Conservation (phyloP, 2,113 vertebrate species). For the Syngnathoides biaculeatus region DNA sequence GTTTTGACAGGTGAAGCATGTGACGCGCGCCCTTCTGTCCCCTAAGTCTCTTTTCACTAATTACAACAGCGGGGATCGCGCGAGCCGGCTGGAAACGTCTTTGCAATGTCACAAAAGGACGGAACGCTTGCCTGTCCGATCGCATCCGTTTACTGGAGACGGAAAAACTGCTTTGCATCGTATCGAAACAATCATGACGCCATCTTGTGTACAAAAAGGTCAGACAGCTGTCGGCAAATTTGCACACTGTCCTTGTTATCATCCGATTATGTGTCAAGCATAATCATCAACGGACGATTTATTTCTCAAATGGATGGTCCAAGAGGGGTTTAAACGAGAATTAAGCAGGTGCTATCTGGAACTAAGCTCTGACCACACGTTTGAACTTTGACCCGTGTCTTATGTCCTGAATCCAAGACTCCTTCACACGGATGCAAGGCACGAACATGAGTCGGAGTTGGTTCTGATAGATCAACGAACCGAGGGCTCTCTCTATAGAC, state of each 20-base stretch:
- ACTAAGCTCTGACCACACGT: neutral
- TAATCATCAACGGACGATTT: too few species aligned
- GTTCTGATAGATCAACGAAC: neutral
- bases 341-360: neutral
- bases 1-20: slow-evolving; percentile 17
- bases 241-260: neutral
- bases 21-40: neutral
- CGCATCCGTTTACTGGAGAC: neutral
- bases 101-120: slow-evolving; percentile 19
- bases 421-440: neutral
- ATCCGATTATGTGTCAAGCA: neutral
- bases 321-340: neutral
- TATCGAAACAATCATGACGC: neutral
- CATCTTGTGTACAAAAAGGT: neutral
- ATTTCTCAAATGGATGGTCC: too few species aligned
- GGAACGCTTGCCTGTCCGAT: neutral
- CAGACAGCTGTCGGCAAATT: neutral
- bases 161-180: neutral
- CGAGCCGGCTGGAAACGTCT: slow-evolving; percentile 4
- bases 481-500: slow-evolving; percentile 30
- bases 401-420: too few species aligned
- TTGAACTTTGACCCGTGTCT: neutral
- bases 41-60: slow-evolving; percentile 4
- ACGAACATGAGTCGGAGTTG: neutral
- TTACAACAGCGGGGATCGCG: slow-evolving; percentile 20